Percentiles rank a stretch among this genome's conserved stretches.
These are phyloP conservation scores for Daktulosphaira vitifoliae DNA, from an alignment of 1,140 invertebrate genomes.

Conservation along the genomic window DNA sequence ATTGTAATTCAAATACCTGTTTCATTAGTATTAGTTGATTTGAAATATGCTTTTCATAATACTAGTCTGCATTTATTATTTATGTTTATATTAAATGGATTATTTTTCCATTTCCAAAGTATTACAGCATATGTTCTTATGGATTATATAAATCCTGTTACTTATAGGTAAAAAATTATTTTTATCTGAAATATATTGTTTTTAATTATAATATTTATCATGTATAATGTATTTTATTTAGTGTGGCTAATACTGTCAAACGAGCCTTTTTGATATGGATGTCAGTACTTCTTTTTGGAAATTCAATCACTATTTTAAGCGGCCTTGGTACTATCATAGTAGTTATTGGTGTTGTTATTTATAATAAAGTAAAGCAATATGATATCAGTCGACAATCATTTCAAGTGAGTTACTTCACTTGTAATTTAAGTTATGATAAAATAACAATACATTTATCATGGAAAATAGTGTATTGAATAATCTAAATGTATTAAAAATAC, in stretches of 20 bases:
- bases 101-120: constrained; percentile 81
- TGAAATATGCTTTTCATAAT: constrained; percentile 40
- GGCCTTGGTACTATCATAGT: constrained; percentile 66
- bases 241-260: constrained; percentile 79
- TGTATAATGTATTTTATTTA: constrained; percentile 43
- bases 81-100: constrained; percentile 62
- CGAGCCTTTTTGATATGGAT: constrained; percentile 75
- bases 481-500: too few species aligned
- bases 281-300: constrained; percentile 70
- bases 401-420: constrained; percentile 32
- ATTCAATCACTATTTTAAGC: constrained; percentile 66
- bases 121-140: constrained; percentile 78
- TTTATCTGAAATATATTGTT: too few species aligned
- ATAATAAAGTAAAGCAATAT: constrained; percentile 57
- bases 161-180: constrained; percentile 60
- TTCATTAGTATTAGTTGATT: constrained; percentile 57
- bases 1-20: constrained; percentile 71
- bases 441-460: too few species aligned
- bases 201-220: neutral
- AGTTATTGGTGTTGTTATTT: constrained; percentile 66
- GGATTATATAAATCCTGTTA: constrained; percentile 78
- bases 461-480: too few species aligned
- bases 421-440: too few species aligned
- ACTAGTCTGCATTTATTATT: constrained; percentile 49
- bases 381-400: constrained; percentile 11